These are phyloP conservation scores for Hemiscyllium ocellatum DNA, from an alignment of 2,113 vertebrate species.

Conservation along the genomic window DNA sequence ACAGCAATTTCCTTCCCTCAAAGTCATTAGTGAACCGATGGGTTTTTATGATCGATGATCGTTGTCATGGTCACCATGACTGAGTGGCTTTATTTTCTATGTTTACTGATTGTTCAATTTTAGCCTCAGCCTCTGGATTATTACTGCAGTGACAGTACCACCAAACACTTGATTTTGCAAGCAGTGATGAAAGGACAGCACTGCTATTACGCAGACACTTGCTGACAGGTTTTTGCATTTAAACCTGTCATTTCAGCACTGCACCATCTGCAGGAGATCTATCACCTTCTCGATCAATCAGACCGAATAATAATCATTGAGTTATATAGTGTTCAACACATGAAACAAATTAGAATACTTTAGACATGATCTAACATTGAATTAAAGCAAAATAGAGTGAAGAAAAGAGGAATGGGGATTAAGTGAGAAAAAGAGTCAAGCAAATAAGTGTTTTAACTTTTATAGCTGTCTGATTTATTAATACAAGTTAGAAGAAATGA, in stretches of 20 bases:
- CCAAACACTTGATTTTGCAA: neutral
- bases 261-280: neutral
- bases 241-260: neutral
- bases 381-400: neutral
- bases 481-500: neutral
- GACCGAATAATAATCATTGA: neutral
- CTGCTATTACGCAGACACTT: neutral
- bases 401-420: neutral
- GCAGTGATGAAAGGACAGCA: neutral
- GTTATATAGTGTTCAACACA: neutral
- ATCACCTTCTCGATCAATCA: neutral
- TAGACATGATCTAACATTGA: too few species aligned
- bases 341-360: neutral
- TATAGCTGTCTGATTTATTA: neutral
- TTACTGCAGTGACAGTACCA: too few species aligned
- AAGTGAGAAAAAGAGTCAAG: neutral
- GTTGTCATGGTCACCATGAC: too few species aligned
- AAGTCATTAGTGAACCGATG: too few species aligned
- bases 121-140: too few species aligned
- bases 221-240: neutral
- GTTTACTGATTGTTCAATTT: too few species aligned
- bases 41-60: too few species aligned
- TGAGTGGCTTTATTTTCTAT: too few species aligned
- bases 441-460: neutral
- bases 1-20: too few species aligned